These are phyloP conservation scores for Hololepta plana DNA, from an alignment of 2,888 invertebrate species.

Conservation along the genomic window DNA sequence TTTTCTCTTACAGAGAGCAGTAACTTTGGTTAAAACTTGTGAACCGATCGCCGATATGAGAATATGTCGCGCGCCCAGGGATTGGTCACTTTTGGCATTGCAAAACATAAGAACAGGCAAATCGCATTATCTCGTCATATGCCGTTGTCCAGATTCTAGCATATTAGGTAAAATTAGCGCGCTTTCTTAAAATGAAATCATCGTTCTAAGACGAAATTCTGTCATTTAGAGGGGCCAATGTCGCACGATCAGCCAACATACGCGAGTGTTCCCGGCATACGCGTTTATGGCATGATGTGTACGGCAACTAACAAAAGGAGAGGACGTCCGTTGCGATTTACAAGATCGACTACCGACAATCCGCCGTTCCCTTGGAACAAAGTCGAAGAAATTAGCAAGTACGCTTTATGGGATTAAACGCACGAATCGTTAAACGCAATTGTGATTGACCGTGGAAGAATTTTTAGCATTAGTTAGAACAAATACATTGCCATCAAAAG, in stretches of 20 bases:
- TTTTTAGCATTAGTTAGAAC: too few relatives aligned
- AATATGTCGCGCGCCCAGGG: constrained; percentile 70
- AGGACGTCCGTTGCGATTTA: constrained; percentile 26
- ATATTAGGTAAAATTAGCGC: constrained; percentile 49
- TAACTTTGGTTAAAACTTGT: constrained; percentile 84
- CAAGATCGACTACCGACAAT: constrained; percentile 20
- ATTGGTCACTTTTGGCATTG: constrained; percentile 80
- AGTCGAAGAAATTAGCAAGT: constrained; percentile 48
- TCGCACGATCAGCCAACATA: constrained; percentile 88
- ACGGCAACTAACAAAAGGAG: constrained; percentile 34
- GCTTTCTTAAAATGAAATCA: constrained; percentile 1
- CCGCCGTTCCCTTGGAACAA: constrained; percentile 67
- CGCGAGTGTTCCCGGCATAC: constrained; percentile 81
- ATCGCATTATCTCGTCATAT: constrained; percentile 84
- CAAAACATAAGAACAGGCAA: constrained; percentile 87
- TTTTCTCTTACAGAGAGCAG: constrained; percentile 35
- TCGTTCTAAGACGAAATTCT: not conserved
- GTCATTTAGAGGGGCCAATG: constrained; percentile 69
- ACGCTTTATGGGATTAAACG: constrained; percentile 43
- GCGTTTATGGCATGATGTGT: constrained; percentile 91
- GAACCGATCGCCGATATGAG: constrained; percentile 85
- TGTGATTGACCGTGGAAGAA: too few relatives aligned
- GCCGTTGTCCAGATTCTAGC: constrained; percentile 71
- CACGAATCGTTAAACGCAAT: too few relatives aligned
- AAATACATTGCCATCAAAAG: too few relatives aligned